phyloP scores from a whole-genome alignment of 2,888 invertebrate genomes.

The Ferdinandea cuprea region DNA sequence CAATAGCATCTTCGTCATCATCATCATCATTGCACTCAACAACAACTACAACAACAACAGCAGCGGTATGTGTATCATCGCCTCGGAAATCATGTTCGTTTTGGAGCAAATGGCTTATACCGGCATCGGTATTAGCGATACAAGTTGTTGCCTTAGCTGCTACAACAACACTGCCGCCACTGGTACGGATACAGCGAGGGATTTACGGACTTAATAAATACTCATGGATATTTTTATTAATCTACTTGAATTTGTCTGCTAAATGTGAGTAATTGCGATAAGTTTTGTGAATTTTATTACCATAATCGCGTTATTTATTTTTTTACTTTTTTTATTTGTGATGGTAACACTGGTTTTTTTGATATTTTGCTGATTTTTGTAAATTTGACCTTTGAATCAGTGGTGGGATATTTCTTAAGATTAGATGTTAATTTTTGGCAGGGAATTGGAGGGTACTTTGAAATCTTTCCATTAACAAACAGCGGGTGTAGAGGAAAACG shows the following conservation, averaged over 20 bases:
- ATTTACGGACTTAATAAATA: constrained; percentile 82
- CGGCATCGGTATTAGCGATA: constrained; percentile 61
- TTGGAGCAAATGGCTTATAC: constrained; percentile 61
- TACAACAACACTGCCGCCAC: constrained; percentile 67
- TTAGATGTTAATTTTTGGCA: too few relatives aligned
- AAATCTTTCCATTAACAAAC: too few relatives aligned
- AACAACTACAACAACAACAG: constrained; percentile 64
- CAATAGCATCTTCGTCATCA: constrained; percentile 51
- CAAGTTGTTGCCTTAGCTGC: constrained; percentile 65
- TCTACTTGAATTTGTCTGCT: constrained; percentile 83
- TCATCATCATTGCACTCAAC: constrained; percentile 62
- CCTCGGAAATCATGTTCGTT: constrained; percentile 19
- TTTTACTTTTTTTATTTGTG: not conserved
- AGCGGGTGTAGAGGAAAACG: too few relatives aligned
- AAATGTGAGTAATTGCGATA: constrained; percentile 80
- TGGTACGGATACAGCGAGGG: constrained; percentile 77
- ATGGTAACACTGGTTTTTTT: too few relatives aligned
- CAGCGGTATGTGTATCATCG: constrained; percentile 43
- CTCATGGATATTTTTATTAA: constrained; percentile 83
- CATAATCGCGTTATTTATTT: not conserved
- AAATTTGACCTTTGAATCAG: too few relatives aligned
- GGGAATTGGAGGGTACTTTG: too few relatives aligned
- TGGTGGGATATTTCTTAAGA: too few relatives aligned
- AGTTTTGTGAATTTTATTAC: not conserved
- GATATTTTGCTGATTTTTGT: too few relatives aligned